These are phyloP conservation scores for Drosophila eugracilis DNA, from an alignment of 1,140 invertebrate species.

Conservation along the genomic window DNA sequence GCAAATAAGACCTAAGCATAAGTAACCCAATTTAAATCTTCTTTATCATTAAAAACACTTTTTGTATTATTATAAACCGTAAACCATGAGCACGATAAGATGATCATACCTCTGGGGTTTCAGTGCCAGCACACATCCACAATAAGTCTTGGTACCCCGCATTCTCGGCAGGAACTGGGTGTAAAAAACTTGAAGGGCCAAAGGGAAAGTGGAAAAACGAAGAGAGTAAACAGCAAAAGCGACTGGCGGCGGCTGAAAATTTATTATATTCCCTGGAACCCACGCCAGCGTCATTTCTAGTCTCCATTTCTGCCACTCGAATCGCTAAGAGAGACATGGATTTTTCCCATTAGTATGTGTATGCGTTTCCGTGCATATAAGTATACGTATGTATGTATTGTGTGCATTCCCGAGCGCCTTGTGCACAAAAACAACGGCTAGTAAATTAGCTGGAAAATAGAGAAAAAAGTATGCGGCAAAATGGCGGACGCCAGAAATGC, in stretches of 20 bases:
- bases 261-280: slow-evolving; percentile 72
- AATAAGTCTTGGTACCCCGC: slow-evolving; percentile 24
- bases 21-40: not conserved
- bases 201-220: slow-evolving; percentile 28
- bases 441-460: slow-evolving; percentile 81
- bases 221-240: slow-evolving; percentile 77
- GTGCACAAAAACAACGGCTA: slow-evolving; percentile 76
- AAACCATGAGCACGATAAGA: not conserved
- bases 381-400: not conserved
- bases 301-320: slow-evolving; percentile 41
- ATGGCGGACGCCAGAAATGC: slow-evolving; percentile 76
- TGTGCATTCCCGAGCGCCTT: slow-evolving; percentile 26
- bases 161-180: slow-evolving; percentile 12
- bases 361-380: slow-evolving; percentile 25
- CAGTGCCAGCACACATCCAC: slow-evolving; percentile 14
- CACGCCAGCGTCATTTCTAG: slow-evolving; percentile 45
- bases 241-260: slow-evolving; percentile 71
- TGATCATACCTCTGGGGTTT: slow-evolving; percentile 3
- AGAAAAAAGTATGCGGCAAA: slow-evolving; percentile 76
- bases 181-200: slow-evolving; percentile 26
- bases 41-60: no score
- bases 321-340: slow-evolving; percentile 71
- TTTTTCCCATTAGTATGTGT: slow-evolving; percentile 35
- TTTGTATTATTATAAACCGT: no score
- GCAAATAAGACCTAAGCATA: no score